Evolutionary conservation across 1,140 invertebrate species (phyloP), one percentile per base, ranked within the genome.

Genomic region (Zaprionus davidi): DNA sequence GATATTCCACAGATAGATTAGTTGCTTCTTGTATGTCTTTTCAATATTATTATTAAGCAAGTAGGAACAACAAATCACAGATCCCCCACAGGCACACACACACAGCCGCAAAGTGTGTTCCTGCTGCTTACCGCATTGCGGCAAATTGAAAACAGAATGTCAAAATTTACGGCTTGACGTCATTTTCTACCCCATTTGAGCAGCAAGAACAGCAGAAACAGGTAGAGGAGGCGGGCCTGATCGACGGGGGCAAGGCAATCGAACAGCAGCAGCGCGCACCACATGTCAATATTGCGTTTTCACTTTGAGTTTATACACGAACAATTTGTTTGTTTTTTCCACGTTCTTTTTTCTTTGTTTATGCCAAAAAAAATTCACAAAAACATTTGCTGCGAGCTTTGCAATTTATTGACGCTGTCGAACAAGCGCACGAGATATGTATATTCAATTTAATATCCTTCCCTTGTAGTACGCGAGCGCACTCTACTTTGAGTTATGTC

Each of bases 151-250:
- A 79, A 67, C 66, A 69, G 65, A 81, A 79, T 81, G 85, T 90
- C 85, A 90, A 90, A 85, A 90, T 90, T 73, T 79, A 90, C 85
- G 81, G 55, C 66, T 90, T 90, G 85, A 90, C 85, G 85, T 90
- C 85, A 90, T 74, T 76, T 82, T 82, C 49, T 34, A 26, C 49
- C 15, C 51, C 17, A 34, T 12, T 38, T 20, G 41, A 51, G 20
- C 20, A 24, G 20, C 20, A 51, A 13, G 28, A 31, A 31, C 28
- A 31, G 28, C 11, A 13, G 28, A 3, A 13, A 44, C 34, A 22
- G 38, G 3, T 5, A 41, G 22, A 13, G 26, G 11, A 9, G 17
- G 3, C 2, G 20, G 13, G 12, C 46, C 3, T 20, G 49, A 46
- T 34, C 44, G 31, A 68, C 24, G 36, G 36, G 41, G 11, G 28